phyloP scores from a whole-genome alignment of 2,113 vertebrate genomes.

The Aphelocoma coerulescens region DNA sequence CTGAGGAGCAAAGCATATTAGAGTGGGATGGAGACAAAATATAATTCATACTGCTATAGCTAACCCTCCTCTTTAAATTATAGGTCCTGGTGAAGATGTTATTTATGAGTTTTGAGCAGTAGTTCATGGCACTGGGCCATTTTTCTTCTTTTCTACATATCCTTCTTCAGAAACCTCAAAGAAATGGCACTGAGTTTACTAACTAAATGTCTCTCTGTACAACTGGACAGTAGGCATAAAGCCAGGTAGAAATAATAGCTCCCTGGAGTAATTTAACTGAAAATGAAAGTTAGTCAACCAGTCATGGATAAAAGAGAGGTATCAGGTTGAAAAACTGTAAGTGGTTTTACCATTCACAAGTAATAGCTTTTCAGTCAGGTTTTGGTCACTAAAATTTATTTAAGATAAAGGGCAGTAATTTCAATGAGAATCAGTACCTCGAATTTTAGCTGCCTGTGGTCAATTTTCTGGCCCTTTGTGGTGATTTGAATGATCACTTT shows the following conservation, averaged over 20 bases:
- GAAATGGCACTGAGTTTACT: background rate
- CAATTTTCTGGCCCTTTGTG: background rate
- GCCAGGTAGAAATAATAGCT: background rate
- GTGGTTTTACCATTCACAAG: background rate
- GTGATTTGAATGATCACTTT: background rate
- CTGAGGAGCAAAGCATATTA: conserved; percentile 14
- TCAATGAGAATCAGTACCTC: background rate
- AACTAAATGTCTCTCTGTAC: background rate
- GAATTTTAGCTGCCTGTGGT: background rate
- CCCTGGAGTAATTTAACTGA: background rate
- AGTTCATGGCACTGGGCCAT: background rate
- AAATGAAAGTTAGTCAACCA: conserved; percentile 1
- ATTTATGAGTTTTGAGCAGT: conserved; percentile 27
- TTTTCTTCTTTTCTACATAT: background rate
- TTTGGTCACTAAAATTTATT: background rate
- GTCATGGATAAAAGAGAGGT: background rate
- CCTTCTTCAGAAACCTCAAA: conserved; percentile 13
- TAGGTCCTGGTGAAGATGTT: background rate
- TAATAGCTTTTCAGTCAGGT: background rate
- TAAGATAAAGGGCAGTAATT: background rate
- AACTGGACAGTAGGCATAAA: background rate
- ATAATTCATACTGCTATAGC: background rate
- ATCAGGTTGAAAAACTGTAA: background rate
- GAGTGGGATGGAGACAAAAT: background rate
- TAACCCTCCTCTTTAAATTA: conserved; percentile 23